Percentiles rank a stretch among this genome's conserved stretches.
These are phyloP conservation scores for Sebastes matsubarae DNA, from an alignment of 2,797 vertebrate genomes.

Conservation along the genomic window DNA sequence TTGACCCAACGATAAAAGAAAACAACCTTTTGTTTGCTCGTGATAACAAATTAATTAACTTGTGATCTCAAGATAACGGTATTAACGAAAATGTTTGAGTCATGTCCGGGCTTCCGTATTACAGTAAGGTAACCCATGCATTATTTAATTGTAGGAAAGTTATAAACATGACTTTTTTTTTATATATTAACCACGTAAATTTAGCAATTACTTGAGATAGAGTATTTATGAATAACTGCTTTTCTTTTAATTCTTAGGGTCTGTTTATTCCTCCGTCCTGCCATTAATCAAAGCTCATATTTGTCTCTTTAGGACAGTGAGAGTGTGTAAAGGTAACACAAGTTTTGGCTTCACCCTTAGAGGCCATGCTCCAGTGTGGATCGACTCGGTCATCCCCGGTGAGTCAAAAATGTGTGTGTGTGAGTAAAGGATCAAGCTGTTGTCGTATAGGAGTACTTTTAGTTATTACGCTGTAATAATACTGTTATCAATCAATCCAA, in stretches of 20 bases:
- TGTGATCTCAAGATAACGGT: too few relatives aligned
- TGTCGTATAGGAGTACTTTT: background rate
- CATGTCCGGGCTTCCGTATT: background rate
- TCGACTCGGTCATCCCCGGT: conserved; percentile 96
- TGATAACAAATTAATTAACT: too few relatives aligned
- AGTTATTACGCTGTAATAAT: background rate
- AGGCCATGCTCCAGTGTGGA: conserved; percentile 97
- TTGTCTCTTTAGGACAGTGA: conserved; percentile 87
- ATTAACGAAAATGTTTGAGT: too few relatives aligned
- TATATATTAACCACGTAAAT: background rate
- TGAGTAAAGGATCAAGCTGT: background rate
- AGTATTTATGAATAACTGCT: background rate
- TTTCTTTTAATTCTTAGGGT: background rate
- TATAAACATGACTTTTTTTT: too few relatives aligned
- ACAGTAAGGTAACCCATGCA: background rate
- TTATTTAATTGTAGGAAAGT: background rate
- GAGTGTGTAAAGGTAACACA: conserved; percentile 96
- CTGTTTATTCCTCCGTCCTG: background rate
- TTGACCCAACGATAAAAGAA: too few relatives aligned
- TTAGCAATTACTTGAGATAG: background rate
- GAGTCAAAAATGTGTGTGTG: conserved; percentile 45
- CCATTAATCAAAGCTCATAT: conserved; percentile 16
- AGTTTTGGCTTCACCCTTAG: conserved; percentile 97
- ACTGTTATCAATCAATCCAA: background rate
- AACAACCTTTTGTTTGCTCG: too few relatives aligned